These are phyloP conservation scores for Oophaga pumilio DNA, from an alignment of 2,113 vertebrate species.

Conservation along the genomic window DNA sequence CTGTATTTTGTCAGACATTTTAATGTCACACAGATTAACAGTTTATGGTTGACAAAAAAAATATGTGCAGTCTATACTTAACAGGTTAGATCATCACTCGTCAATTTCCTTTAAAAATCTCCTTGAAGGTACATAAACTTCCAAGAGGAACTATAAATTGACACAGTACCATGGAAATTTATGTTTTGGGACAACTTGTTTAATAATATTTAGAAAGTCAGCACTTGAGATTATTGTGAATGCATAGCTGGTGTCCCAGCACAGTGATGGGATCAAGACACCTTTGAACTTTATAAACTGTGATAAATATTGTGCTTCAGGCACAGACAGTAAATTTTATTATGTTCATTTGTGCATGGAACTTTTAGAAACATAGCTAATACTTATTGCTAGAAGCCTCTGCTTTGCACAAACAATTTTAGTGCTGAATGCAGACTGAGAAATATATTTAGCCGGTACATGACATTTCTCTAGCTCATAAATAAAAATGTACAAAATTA, in stretches of 20 bases:
- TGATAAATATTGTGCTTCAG: slow-evolving; percentile 27
- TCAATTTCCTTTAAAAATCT: not conserved
- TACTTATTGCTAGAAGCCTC: not conserved
- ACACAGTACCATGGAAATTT: not conserved
- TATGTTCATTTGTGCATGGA: not conserved
- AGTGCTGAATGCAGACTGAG: too few relatives aligned
- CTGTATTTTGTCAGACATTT: not conserved
- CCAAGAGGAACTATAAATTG: not conserved
- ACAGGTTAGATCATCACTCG: not conserved
- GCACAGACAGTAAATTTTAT: slow-evolving; percentile 10
- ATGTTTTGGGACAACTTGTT: slow-evolving; percentile 1
- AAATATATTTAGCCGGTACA: too few relatives aligned
- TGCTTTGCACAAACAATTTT: not conserved
- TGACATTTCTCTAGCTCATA: too few relatives aligned
- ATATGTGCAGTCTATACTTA: not conserved
- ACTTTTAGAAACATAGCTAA: not conserved
- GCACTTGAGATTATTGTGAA: slow-evolving; percentile 30
- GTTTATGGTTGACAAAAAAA: not conserved
- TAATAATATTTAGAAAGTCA: slow-evolving; percentile 43
- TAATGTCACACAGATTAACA: not conserved
- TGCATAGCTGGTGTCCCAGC: not conserved
- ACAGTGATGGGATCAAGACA: slow-evolving; percentile 15
- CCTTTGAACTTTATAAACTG: slow-evolving; percentile 29
- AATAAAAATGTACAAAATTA: too few relatives aligned
- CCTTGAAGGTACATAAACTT: not conserved